Evolutionary conservation across 2,888 invertebrate genomes (phyloP).

Genomic region (Fragum sueziense): DNA sequence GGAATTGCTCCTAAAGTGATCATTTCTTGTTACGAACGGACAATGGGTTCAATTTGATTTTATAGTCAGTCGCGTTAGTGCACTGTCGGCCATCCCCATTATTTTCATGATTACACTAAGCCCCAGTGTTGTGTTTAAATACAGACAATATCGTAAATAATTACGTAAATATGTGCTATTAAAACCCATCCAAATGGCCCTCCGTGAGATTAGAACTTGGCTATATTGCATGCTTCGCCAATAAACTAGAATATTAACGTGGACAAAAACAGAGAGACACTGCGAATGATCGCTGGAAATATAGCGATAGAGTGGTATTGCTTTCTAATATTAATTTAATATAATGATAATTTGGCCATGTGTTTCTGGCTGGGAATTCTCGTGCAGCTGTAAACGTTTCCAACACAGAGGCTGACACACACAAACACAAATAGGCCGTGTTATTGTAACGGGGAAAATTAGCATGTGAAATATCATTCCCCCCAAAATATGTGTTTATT

Average conservation of each 20-base stretch:
- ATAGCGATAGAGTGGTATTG: constrained; percentile 17
- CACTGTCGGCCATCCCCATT: constrained; percentile 47
- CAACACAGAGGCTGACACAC: neutral
- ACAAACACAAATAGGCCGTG: constrained; percentile 17
- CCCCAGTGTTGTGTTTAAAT: constrained; percentile 45
- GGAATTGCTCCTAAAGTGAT: constrained; percentile 40
- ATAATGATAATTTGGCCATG: constrained; percentile 36
- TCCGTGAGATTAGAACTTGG: constrained; percentile 28
- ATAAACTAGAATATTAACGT: constrained; percentile 26
- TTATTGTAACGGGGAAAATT: constrained; percentile 9
- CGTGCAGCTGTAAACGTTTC: constrained; percentile 7
- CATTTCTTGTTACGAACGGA: constrained; percentile 38
- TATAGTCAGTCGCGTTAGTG: constrained; percentile 49
- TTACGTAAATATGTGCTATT: constrained; percentile 51
- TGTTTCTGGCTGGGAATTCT: constrained; percentile 10
- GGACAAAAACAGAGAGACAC: neutral
- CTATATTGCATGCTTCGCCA: constrained; percentile 22
- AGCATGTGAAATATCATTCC: constrained; percentile 5
- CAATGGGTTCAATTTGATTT: constrained; percentile 58
- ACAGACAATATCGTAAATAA: constrained; percentile 48
- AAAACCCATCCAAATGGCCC: constrained; percentile 30
- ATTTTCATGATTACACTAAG: constrained; percentile 42
- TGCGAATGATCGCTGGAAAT: constrained; percentile 8
- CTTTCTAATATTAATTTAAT: constrained; percentile 30
- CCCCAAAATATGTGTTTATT: neutral